phyloP scores from a whole-genome alignment of 1,140 invertebrate genomes.

The Plectrocnemia conspersa region DNA sequence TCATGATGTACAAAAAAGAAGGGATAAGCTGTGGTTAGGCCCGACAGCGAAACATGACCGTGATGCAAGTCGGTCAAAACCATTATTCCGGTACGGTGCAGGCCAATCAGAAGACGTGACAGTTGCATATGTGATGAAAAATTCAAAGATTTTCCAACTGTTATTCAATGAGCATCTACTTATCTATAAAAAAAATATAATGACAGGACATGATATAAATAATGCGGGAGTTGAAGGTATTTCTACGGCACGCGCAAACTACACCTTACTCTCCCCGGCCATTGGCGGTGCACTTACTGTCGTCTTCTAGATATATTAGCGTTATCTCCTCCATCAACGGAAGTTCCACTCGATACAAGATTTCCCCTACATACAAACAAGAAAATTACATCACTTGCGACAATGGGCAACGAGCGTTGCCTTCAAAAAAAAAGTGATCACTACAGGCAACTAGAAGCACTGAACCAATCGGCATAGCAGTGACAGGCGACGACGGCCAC shows the following conservation, averaged over 20 bases:
- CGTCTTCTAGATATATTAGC: slow-evolving; percentile 80
- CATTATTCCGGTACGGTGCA: slow-evolving; percentile 5
- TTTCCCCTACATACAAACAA: slow-evolving; percentile 72
- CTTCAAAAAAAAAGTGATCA: slow-evolving; percentile 10
- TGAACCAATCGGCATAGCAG: slow-evolving; percentile 38
- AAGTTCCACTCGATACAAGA: slow-evolving; percentile 84
- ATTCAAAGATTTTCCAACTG: slow-evolving; percentile 45
- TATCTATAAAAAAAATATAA: slow-evolving; percentile 49
- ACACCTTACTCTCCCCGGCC: slow-evolving; percentile 52
- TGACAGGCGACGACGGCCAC: slow-evolving; percentile 10
- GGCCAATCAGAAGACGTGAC: slow-evolving; percentile 34
- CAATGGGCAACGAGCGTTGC: slow-evolving; percentile 23
- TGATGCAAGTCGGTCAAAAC: slow-evolving; percentile 12
- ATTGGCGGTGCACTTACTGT: slow-evolving; percentile 47
- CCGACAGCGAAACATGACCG: slow-evolving; percentile 7
- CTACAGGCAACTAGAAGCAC: slow-evolving; percentile 52
- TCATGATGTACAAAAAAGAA: slow-evolving; percentile 6
- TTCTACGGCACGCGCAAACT: slow-evolving; percentile 54
- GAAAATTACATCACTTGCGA: slow-evolving; percentile 50
- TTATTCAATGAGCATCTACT: slow-evolving; percentile 54
- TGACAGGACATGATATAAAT: slow-evolving; percentile 52
- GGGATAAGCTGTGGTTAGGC: slow-evolving; percentile 10
- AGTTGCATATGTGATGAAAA: slow-evolving; percentile 45
- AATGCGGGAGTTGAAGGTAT: slow-evolving; percentile 54
- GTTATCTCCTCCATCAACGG: slow-evolving; percentile 86